Base-by-base conservation (phyloP, 2,797 vertebrate species). In the Gallirallus australis region DNA sequence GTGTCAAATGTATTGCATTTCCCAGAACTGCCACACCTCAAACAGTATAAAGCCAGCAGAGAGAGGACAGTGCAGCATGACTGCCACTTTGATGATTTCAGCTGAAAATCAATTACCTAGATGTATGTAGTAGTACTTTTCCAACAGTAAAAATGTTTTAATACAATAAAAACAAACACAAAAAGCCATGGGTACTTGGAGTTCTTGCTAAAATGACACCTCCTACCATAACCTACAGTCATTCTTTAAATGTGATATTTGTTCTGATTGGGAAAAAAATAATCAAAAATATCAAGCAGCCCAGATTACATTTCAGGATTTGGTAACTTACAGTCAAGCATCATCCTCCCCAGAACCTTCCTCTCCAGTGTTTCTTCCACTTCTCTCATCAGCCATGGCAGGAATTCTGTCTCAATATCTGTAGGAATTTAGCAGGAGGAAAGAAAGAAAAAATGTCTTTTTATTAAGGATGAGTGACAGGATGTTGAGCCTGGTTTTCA, bases 391-490 rank as follows among this genome's bases (percentile, higher is more conserved):
- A 99, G 96, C 98, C 98, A 99, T 0, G 99, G 99, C 59, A 99
- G 70, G 97, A 99, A 99, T 95, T 97, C 97, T 14, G 98, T 98
- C 96, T 99, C 99, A 82, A 99, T 97, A 97, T 99, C 99, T 99
- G 86, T 50, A 94, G 80, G 57, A 77, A 60, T 95, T 85, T 73
- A 50, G 76, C 48, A 89, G 82, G 15, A 83, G 86, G 45, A 83
- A 95, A 89, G 54, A 54, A 73, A 82, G 45, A 75, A 54, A 50
- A 96, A 82, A 53, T 18, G 14, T 54, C 28, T 79, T 82, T 84
- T 90, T 70, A 68, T 71, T 86, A 68, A 75, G 83, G 48, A 80
- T 72, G 50, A 78, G 21, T 8, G 7, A 69, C 9, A 77, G 27
- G 37, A 78, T 66, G 60, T 80, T 47, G 19, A 11, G 42, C n/a